phyloP scores from a whole-genome alignment of 2,888 invertebrate genomes.

The Lasioglossum morio region DNA sequence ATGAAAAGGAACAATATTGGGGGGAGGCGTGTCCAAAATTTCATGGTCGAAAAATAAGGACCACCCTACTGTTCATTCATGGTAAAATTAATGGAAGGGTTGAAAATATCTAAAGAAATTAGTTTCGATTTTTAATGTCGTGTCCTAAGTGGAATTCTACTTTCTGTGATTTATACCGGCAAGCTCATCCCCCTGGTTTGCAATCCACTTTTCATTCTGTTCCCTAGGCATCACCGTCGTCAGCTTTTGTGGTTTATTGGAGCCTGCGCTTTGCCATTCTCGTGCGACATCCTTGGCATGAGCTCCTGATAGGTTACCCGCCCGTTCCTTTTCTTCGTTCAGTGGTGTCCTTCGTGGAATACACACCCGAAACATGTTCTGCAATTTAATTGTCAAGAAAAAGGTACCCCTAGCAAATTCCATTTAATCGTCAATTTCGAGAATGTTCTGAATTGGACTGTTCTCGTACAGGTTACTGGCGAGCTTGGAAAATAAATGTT shows the following conservation, averaged over 20 bases:
- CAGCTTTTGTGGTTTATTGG: conserved; percentile 55
- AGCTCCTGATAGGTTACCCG: conserved; percentile 79
- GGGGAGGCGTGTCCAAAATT: too few species aligned
- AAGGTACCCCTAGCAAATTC: background rate
- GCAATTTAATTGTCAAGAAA: background rate
- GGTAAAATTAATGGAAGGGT: background rate
- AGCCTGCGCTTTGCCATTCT: conserved; percentile 75
- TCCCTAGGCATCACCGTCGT: conserved; percentile 3
- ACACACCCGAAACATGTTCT: background rate
- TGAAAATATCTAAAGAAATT: background rate
- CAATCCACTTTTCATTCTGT: conserved; percentile 20
- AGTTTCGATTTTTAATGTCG: too few species aligned
- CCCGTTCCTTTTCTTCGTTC: conserved; percentile 79
- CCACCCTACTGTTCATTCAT: background rate
- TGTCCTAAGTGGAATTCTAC: background rate
- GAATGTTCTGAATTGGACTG: background rate
- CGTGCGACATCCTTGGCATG: conserved; percentile 72
- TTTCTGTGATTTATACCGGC: conserved; percentile 23
- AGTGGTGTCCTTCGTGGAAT: conserved; percentile 45
- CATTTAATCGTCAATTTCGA: background rate
- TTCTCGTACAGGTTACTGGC: background rate
- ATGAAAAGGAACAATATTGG: too few species aligned
- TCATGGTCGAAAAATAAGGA: too few species aligned
- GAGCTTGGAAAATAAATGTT: conserved; percentile 1
- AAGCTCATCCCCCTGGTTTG: conserved; percentile 16